Base-by-base conservation (phyloP, 2,888 invertebrate genomes). In the Drosophila kanekoi region DNA sequence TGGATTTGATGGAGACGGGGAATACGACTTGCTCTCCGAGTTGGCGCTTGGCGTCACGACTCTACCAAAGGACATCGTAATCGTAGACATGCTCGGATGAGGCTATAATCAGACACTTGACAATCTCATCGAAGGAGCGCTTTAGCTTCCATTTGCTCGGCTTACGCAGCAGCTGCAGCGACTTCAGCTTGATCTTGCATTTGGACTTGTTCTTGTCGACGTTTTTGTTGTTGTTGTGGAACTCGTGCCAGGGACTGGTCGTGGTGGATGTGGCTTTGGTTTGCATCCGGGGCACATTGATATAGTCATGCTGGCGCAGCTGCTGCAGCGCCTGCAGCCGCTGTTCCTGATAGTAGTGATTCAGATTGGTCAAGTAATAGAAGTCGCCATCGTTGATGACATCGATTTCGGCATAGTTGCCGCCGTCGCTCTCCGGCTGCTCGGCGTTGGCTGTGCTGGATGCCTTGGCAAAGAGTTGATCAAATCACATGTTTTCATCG, bases 401-500 rank as follows among this genome's bases (percentile, higher is more conserved):
- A 75, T 90, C 88, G 44, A 91, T 90, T 48, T 91, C 91, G 23
- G 90, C 91, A 72, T 91, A 89, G 49, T 89, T 76, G 38, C 63
- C 65, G 40, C 68, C 54, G 47, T 78, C 79, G 47, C 72, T 62
- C 14, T 77, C 65, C 11, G 52, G 54, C 41, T 63, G 48, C 28
- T 58, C 59, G 6, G 28, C 28, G 28, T 2, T 28, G 35, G 20
- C 11, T 35, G 20, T 41, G 18, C 13, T 45, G 57, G 80, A 64
- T 38, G 82, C 82, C 76, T 84, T 79, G 62, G 90, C 85, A 78
- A 91, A 90, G 41, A 89, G 81, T 89, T 90, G 87, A 85, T 91
- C 91, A 92, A 92, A 92, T 92, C 92, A 92, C 92, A 92, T 92
- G 75, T 92, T 92, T 92, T 93, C 93, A 89, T 93, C 93, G 73